Evolutionary conservation across 2,113 vertebrate genomes (phyloP), one percentile per base, ranked within the genome.

Genomic region (Hyla sarda): DNA sequence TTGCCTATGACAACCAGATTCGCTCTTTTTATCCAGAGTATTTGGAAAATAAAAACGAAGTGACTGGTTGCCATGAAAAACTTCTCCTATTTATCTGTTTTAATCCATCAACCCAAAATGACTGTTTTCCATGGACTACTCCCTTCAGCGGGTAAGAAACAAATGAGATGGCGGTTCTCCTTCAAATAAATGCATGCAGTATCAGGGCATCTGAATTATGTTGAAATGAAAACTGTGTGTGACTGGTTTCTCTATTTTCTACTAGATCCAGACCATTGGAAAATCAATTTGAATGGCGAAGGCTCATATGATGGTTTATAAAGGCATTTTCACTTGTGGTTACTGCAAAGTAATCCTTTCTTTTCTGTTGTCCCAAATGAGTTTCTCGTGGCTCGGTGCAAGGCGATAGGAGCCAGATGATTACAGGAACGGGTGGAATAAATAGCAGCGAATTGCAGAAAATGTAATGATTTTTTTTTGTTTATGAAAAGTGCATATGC

Each of bases 261-360:
- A 14, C 56, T 47, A 65, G 3, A 45, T 62, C 78, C 78, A 65
- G 23, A 16, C 23, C 56, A 6, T 28, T 28, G 78, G 78, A 58
- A 80, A 81, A 81, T 65, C 56, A 56, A 65, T 81, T 65, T 81
- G 78, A 60, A 81, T 65, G 56, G 56, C 45, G 60, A 62, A 65
- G 37, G 28, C 78, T 30, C 54, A n/a, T 28, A 81, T 17, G 16
- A 21, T 16, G 56, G 56, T 65, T 81, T 81, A 81, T 62, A 81
- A 65, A 65, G 56, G 25, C 56, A 81, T 81, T 65, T 65, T 81
- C 78, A 81, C 56, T 81, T 81, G 78, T 65, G 77, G 77, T 62
- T 62, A 80, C 77, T 80, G 78, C 78, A 81, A 30, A 81, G 56
- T 81, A 81, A 81, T 60, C 78, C 78, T 81, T 81, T 56, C 56